phyloP scores from a whole-genome alignment of 2,888 invertebrate genomes.

The Toxonevra muliebris region DNA sequence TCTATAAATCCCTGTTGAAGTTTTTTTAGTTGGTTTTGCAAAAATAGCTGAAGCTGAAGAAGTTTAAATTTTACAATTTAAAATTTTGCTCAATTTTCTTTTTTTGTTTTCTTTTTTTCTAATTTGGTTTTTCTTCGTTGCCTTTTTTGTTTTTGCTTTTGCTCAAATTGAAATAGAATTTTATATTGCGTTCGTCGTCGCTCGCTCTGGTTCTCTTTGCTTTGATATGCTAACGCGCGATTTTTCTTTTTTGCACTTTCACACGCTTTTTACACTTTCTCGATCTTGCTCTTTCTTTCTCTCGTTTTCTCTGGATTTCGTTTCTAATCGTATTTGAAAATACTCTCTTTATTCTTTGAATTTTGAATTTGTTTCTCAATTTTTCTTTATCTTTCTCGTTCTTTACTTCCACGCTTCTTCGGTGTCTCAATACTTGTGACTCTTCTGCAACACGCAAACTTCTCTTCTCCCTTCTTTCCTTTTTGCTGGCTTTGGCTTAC shows the following conservation, averaged over 20 bases:
- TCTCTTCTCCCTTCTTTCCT: slow-evolving; percentile 32
- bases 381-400: slow-evolving; percentile 23
- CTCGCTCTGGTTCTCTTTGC: neutral
- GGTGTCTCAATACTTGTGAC: slow-evolving; percentile 36
- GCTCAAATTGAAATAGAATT: too few relatives aligned
- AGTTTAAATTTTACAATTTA: neutral
- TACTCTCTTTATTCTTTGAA: neutral
- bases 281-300: too few relatives aligned
- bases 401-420: slow-evolving; percentile 40
- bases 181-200: slow-evolving; percentile 20
- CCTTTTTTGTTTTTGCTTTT: neutral
- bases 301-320: too few relatives aligned
- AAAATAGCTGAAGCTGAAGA: neutral
- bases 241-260: neutral
- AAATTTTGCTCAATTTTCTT: neutral
- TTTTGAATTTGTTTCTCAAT: slow-evolving; percentile 13
- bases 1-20: slow-evolving; percentile 37
- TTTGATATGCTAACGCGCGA: neutral
- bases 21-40: slow-evolving; percentile 13
- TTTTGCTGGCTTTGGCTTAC: slow-evolving; percentile 28
- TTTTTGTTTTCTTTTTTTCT: slow-evolving; percentile 6
- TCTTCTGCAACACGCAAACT: slow-evolving; percentile 32
- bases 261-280: too few relatives aligned
- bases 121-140: slow-evolving; percentile 8
- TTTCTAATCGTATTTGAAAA: too few relatives aligned